Percentiles rank a stretch among this genome's conserved stretches.
phyloP scores from a whole-genome alignment of 2,113 vertebrate species.

The Smithornis capensis region DNA sequence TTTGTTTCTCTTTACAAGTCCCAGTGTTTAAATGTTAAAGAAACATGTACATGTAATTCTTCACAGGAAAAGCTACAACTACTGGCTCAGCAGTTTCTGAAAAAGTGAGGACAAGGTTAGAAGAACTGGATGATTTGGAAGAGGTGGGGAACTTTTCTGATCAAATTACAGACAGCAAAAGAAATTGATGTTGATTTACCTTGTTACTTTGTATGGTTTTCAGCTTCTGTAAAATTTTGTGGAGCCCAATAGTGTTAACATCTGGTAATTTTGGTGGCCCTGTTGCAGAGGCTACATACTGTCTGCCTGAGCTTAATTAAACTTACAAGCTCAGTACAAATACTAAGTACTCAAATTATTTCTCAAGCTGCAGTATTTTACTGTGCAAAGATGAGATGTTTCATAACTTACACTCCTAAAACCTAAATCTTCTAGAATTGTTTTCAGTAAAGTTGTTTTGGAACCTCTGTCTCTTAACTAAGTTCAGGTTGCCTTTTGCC shows the following conservation, averaged over 20 bases:
- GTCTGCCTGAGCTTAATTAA: background rate
- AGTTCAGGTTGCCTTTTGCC: background rate
- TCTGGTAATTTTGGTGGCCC: background rate
- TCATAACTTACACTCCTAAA: background rate
- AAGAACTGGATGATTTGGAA: slow-evolving; percentile 96
- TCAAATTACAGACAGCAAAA: background rate
- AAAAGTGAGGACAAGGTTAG: slow-evolving; percentile 93
- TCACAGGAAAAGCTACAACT: slow-evolving; percentile 79
- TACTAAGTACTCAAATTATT: background rate
- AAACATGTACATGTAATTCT: background rate
- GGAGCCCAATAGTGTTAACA: background rate
- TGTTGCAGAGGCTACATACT: background rate
- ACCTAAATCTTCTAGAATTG: background rate
- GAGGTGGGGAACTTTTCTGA: slow-evolving; percentile 76
- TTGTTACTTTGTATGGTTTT: background rate
- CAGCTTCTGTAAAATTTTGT: background rate
- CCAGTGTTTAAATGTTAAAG: background rate
- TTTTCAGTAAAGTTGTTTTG: background rate
- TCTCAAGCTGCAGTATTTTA: background rate
- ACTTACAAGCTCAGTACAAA: background rate
- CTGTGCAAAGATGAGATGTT: background rate
- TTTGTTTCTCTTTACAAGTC: background rate
- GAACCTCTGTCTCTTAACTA: background rate
- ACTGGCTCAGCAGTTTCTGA: slow-evolving; percentile 89
- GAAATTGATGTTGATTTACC: background rate